Evolutionary conservation across 2,113 vertebrate genomes (phyloP), one percentile per base, ranked within the genome.

Genomic region (Cygnus atratus): DNA sequence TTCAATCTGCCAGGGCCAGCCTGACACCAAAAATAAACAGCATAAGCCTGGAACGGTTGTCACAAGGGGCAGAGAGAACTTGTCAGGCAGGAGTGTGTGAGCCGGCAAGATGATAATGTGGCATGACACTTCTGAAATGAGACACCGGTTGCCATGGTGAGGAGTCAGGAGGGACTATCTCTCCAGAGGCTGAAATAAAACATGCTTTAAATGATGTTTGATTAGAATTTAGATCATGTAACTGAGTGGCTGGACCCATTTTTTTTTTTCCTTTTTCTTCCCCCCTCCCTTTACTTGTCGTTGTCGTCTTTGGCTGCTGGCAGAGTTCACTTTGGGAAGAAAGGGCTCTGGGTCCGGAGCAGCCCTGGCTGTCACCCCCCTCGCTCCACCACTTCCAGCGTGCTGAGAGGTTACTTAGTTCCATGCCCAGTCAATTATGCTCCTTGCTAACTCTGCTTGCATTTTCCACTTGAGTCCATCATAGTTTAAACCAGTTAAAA

Each of bases 71-170:
- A 98, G 98, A 98, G 98, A 98, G 98, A 98, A 99, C 98, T 99
- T 99, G 99, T 99, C 99, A 99, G 98, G 98, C 97, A 84, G 97
- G 98, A 98, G 98, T 98, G 98, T 98, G 98, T 98, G 98, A 99
- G 99, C 98, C 98, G 96, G 98, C 97, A 95, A 97, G 98, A 99
- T 98, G 99, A 99, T 99, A 99, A 99, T 99, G 99, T 99, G 98
- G 98, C 99, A 99, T 99, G 99, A 99, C 99, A 99, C 99, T 99
- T 99, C 99, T 99, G 99, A 99, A 99, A 99, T 99, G 99, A 99
- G 99, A 99, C 98, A 97, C 98, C 96, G 98, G 99, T 99, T 99
- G 98, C 99, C 99, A 99, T 99, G 99, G 99, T 98, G 98, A 99
- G 98, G 97, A 98, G 98, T 97, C 97, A 98, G 98, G 98, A 99